phyloP scores from a whole-genome alignment of 2,113 vertebrate genomes.

The Saguinus imperator region DNA sequence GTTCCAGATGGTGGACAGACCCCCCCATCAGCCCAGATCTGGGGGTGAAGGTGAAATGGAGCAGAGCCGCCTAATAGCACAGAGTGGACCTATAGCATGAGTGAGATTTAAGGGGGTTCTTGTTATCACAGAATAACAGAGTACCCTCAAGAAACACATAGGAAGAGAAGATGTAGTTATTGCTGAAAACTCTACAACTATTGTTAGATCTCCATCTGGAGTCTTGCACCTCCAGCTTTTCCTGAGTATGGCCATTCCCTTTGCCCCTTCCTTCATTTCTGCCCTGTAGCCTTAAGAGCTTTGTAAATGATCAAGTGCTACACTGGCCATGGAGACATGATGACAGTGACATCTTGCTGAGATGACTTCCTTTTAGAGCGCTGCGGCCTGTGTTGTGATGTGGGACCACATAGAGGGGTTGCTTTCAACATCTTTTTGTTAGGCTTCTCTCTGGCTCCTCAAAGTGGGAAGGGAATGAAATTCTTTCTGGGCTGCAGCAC shows the following conservation, averaged over 20 bases:
- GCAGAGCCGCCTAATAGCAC: background rate
- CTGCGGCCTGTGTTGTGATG: background rate
- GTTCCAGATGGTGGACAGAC: background rate
- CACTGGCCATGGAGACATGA: background rate
- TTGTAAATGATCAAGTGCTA: background rate
- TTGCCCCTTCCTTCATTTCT: background rate
- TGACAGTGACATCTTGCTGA: background rate
- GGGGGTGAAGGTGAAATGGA: background rate
- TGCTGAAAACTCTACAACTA: background rate
- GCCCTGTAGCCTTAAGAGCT: background rate
- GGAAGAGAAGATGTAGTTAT: background rate
- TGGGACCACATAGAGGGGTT: background rate
- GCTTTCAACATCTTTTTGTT: conserved; percentile 29
- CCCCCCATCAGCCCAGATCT: background rate
- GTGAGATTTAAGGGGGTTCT: background rate
- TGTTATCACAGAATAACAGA: background rate
- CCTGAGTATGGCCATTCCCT: background rate
- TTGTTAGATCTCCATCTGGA: background rate
- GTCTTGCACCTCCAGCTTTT: background rate
- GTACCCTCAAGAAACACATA: background rate
- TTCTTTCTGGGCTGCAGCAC: background rate
- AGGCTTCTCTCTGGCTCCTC: conserved; percentile 4
- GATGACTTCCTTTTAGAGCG: background rate
- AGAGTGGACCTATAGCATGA: fast-evolving
- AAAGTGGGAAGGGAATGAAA: background rate